These are phyloP conservation scores for Ferrisia virgata DNA, from an alignment of 2,888 invertebrate genomes.

Conservation along the genomic window DNA sequence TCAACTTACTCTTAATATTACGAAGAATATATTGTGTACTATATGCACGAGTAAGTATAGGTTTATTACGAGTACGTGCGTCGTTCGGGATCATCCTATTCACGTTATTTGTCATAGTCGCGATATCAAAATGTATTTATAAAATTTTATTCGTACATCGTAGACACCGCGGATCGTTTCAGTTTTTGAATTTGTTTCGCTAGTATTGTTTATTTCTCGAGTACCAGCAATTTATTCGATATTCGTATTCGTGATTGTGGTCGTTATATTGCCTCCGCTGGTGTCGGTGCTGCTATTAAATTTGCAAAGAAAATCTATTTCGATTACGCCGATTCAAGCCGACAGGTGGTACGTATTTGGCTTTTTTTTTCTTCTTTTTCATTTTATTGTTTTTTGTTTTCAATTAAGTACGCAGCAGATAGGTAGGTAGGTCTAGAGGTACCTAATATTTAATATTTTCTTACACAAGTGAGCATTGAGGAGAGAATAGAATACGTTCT, in stretches of 20 bases:
- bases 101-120: not conserved
- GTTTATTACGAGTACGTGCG: not conserved
- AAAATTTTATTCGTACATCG: no score
- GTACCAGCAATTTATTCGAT: not conserved
- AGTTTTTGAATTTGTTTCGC: not conserved
- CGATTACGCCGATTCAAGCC: conserved; percentile 35
- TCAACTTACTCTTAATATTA: not conserved
- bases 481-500: no score
- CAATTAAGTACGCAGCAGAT: no score
- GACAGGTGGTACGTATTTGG: conserved; percentile 37
- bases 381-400: no score
- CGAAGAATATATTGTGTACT: not conserved
- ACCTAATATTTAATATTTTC: no score
- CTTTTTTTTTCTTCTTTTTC: not conserved
- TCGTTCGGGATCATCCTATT: not conserved
- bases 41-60: not conserved
- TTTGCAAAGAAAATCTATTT: conserved; percentile 1
- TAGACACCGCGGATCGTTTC: no score
- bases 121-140: no score
- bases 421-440: no score
- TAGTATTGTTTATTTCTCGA: not conserved
- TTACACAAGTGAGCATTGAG: no score
- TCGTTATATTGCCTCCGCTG: not conserved
- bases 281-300: not conserved
- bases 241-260: not conserved